phyloP scores from a whole-genome alignment of 2,888 invertebrate genomes.

The Nomada lathburiana region DNA sequence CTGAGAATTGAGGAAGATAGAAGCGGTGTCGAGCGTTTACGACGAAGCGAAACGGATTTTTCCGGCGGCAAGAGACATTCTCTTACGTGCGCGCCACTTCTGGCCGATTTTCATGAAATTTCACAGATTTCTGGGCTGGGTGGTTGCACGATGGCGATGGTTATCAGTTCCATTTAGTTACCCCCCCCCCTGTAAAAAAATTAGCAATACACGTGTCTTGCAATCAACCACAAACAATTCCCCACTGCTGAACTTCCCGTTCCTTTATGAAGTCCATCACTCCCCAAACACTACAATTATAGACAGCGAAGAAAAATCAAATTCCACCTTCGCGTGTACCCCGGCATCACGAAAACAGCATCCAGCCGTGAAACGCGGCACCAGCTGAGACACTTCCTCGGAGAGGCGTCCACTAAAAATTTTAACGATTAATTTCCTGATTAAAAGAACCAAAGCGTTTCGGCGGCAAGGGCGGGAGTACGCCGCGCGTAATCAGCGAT shows the following conservation, averaged over 20 bases:
- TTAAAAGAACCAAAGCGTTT: slow-evolving; percentile 37
- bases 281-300: too few species aligned
- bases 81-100: background rate
- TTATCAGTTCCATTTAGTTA: too few species aligned
- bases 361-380: too few species aligned
- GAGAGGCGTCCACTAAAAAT: slow-evolving; percentile 10
- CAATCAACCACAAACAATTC: too few species aligned
- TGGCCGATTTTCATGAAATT: background rate
- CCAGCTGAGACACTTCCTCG: background rate
- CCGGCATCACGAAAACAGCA: too few species aligned
- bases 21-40: slow-evolving; percentile 10
- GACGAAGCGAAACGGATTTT: slow-evolving; percentile 14
- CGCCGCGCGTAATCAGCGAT: slow-evolving; percentile 66
- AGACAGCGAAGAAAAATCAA: too few species aligned
- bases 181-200: too few species aligned
- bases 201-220: too few species aligned
- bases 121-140: background rate
- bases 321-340: too few species aligned
- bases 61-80: background rate
- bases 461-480: slow-evolving; percentile 15
- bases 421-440: slow-evolving; percentile 41
- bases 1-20: slow-evolving; percentile 29
- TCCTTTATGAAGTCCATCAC: too few species aligned
- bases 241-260: too few species aligned
- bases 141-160: too few species aligned